phyloP scores from a whole-genome alignment of 2,888 invertebrate genomes.

The Arge pagana region DNA sequence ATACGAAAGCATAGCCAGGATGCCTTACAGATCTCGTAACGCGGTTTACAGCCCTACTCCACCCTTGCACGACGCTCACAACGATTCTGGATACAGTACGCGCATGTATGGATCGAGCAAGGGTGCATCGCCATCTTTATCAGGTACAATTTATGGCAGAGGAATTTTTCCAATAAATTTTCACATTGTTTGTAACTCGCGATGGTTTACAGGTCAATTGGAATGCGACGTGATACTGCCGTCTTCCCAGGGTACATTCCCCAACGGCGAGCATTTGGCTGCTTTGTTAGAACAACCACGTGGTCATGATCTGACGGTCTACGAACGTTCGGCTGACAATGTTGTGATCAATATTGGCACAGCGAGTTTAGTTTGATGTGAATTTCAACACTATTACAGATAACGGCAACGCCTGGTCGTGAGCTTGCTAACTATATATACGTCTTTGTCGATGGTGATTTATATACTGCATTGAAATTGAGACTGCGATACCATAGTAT shows the following conservation, averaged over 20 bases:
- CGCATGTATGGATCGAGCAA: slow-evolving; percentile 80
- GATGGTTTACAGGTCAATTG: slow-evolving; percentile 42
- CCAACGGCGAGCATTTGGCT: slow-evolving; percentile 45
- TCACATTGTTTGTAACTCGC: neutral
- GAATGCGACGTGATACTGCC: slow-evolving; percentile 50
- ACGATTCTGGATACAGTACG: slow-evolving; percentile 86
- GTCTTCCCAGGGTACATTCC: slow-evolving; percentile 38
- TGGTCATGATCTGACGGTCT: slow-evolving; percentile 47
- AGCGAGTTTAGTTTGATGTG: slow-evolving; percentile 68
- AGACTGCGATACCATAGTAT: slow-evolving; percentile 17
- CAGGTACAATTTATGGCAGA: slow-evolving; percentile 46
- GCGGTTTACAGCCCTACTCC: slow-evolving; percentile 62
- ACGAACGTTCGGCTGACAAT: slow-evolving; percentile 47
- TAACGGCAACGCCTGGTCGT: neutral
- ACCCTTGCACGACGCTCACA: slow-evolving; percentile 67
- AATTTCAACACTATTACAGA: neutral
- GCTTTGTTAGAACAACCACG: slow-evolving; percentile 47
- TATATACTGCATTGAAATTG: slow-evolving; percentile 6
- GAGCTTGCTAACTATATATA: slow-evolving; percentile 1
- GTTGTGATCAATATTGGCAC: slow-evolving; percentile 62
- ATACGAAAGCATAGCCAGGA: slow-evolving; percentile 48
- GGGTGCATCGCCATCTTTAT: slow-evolving; percentile 77
- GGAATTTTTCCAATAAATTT: neutral
- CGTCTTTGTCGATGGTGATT: neutral
- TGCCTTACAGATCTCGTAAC: slow-evolving; percentile 57